A percentile compares a stretch with the other conserved stretches of the same genome.
Conservation (phyloP, 2,797 vertebrate genomes). For the Numenius phaeopus region DNA sequence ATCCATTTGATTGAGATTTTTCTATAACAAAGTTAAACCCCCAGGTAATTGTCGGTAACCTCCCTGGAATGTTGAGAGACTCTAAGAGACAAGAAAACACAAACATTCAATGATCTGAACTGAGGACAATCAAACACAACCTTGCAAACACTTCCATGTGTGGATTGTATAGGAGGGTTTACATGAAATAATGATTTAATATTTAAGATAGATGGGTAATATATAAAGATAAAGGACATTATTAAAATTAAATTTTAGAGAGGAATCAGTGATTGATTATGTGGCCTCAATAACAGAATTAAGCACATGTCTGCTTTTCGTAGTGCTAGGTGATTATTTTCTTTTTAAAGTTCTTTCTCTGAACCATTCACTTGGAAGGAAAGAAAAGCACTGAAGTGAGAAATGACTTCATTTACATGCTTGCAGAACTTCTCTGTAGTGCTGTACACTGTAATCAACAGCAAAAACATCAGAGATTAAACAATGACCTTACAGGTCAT, state of each 20-base stretch:
- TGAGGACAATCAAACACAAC: neutral
- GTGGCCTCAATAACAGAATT: conserved; percentile 3
- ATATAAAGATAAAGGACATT: neutral
- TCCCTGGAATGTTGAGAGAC: conserved; percentile 25
- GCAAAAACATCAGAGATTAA: neutral
- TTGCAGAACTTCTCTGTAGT: neutral
- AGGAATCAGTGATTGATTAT: neutral
- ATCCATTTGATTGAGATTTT: conserved; percentile 41
- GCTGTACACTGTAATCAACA: neutral
- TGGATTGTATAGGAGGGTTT: neutral
- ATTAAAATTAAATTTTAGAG: conserved; percentile 34
- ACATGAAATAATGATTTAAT: neutral
- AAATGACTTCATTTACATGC: conserved; percentile 2
- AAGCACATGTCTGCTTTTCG: neutral
- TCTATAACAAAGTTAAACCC: conserved; percentile 27
- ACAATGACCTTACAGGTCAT: neutral
- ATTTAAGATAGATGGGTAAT: conserved; percentile 12
- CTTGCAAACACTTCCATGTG: neutral
- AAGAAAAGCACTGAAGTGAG: neutral
- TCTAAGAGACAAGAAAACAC: conserved; percentile 3
- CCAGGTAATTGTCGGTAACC: conserved; percentile 2
- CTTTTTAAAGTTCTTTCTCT: conserved; percentile 8
- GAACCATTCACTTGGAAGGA: neutral
- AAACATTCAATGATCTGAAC: neutral
- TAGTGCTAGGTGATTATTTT: neutral